These are phyloP conservation scores for Falco cherrug DNA, from an alignment of 2,797 vertebrate species.

Conservation along the genomic window DNA sequence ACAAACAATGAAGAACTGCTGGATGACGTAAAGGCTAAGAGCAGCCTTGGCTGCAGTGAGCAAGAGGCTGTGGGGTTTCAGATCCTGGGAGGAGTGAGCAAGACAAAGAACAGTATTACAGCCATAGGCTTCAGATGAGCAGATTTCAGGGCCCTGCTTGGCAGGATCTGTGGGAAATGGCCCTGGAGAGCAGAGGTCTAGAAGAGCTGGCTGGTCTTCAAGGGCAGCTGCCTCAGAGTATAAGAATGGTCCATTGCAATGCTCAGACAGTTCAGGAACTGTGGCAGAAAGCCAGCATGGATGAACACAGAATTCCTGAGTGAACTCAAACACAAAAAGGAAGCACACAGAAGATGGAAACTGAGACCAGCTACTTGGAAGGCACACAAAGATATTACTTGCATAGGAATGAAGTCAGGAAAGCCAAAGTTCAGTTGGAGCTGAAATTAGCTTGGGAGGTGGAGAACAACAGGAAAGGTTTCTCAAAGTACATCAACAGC, in stretches of 20 bases:
- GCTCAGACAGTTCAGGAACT: slow-evolving; percentile 2
- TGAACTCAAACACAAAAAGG: background rate
- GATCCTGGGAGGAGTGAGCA: background rate
- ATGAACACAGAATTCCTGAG: background rate
- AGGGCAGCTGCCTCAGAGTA: background rate
- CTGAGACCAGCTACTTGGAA: background rate
- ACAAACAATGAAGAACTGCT: background rate
- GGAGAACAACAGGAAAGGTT: background rate
- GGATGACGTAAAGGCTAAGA: background rate
- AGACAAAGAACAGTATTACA: slow-evolving; percentile 32
- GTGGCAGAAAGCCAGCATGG: slow-evolving; percentile 23
- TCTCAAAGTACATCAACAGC: background rate
- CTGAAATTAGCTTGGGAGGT: background rate
- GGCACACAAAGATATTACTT: background rate
- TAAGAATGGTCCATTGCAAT: background rate
- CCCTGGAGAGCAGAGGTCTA: background rate
- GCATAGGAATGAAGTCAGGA: background rate
- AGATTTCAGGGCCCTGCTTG: slow-evolving; percentile 21
- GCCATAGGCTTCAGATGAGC: slow-evolving; percentile 12
- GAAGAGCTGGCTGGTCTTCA: slow-evolving; percentile 41
- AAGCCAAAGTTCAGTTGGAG: background rate
- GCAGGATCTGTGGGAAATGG: slow-evolving; percentile 49
- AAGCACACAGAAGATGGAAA: background rate
- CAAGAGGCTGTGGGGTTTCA: background rate
- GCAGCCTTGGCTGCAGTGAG: background rate